phyloP scores from a whole-genome alignment of 2,888 invertebrate genomes.

The Cabera pusaria region DNA sequence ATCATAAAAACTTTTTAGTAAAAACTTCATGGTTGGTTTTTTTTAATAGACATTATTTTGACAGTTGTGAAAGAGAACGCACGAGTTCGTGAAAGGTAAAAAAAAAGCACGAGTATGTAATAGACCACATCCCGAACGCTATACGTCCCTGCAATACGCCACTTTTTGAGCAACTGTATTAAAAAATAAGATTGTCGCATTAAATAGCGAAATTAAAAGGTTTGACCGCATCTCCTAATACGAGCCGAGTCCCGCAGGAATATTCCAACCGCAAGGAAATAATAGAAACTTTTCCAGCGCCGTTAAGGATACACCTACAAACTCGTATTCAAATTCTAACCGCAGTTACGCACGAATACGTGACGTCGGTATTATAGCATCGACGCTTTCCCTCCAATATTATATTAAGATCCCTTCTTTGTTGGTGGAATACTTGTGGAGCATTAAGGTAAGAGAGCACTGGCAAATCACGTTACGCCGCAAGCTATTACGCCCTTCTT shows the following conservation, averaged over 20 bases:
- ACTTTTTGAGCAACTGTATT: no score
- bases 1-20: no score
- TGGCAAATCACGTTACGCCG: constrained; percentile 73
- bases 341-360: constrained; percentile 45
- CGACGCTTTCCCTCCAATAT: constrained; percentile 50
- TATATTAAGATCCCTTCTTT: constrained; percentile 67
- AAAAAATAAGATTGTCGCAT: constrained; percentile 19
- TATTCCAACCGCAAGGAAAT: constrained; percentile 31
- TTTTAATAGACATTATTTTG: no score
- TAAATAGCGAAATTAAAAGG: constrained; percentile 27
- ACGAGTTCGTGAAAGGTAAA: no score
- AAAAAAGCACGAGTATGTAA: no score
- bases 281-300: constrained; percentile 37
- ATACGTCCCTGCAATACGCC: no score
- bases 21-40: no score
- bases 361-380: constrained; percentile 32
- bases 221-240: constrained; percentile 24
- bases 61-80: no score
- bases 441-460: constrained; percentile 70
- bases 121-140: no score
- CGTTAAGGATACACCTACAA: constrained; percentile 30
- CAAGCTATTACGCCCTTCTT: constrained; percentile 60
- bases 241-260: constrained; percentile 24
- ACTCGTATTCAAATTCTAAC: constrained; percentile 53
- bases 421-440: constrained; percentile 66